Percentiles rank a stretch among this genome's conserved stretches.
Conservation (phyloP, 2,113 vertebrate genomes). For the Lucifuga dentata region DNA sequence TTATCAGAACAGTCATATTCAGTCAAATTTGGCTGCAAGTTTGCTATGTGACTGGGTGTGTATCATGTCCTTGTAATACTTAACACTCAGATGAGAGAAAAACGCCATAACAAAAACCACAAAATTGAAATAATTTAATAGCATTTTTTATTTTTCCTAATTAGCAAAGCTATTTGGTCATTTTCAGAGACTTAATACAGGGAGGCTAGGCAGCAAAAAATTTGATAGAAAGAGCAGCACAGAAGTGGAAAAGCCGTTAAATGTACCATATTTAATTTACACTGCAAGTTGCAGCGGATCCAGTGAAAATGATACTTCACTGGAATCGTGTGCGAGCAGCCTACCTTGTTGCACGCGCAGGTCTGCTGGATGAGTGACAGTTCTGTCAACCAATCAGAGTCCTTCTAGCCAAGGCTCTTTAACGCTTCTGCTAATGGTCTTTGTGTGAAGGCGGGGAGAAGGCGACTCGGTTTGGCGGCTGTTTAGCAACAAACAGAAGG, state of each 20-base stretch:
- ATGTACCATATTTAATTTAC: constrained; percentile 44
- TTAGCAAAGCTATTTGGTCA: no score
- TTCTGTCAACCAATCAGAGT: constrained; percentile 68
- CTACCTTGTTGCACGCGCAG: constrained; percentile 72
- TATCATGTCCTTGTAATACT: no score
- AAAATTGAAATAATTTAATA: no score
- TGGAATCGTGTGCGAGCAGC: constrained; percentile 75
- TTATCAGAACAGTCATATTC: no score
- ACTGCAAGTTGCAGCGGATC: constrained; percentile 40
- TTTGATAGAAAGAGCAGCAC: no score
- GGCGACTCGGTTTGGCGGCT: constrained; percentile 75
- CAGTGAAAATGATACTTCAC: constrained; percentile 53
- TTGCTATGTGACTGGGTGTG: no score
- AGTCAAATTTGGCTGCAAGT: no score
- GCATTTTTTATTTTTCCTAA: no score
- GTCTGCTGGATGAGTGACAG: constrained; percentile 66
- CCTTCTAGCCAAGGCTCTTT: constrained; percentile 59
- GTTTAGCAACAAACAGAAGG: constrained; percentile 85
- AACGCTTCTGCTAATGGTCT: constrained; percentile 79
- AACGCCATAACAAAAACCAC: no score
- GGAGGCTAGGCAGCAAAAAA: no score
- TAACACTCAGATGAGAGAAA: no score
- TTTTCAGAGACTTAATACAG: no score
- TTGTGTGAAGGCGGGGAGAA: constrained; percentile 74
- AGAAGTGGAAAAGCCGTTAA: neutral